Evolutionary conservation across 2,113 vertebrate species (phyloP), one percentile per base, ranked within the genome.

Genomic region (Ceyx margarethae): DNA sequence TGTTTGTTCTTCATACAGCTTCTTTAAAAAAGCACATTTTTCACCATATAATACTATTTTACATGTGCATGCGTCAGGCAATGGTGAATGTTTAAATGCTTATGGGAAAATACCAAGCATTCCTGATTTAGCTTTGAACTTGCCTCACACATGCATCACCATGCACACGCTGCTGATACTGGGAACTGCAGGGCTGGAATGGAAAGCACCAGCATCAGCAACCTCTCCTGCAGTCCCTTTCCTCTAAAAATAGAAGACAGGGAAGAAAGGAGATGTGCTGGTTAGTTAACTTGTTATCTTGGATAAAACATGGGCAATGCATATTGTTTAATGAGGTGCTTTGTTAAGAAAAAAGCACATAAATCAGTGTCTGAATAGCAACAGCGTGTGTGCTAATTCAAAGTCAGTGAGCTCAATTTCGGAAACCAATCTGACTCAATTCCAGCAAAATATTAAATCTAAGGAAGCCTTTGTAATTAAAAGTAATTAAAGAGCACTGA

Each of bases 291-390:
- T 83, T 67, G 51, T 77, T 89, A 72, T 53, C 71, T 87, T 67
- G 51, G 67, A 60, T 77, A 77, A 80, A 85, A 80, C 81, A 74
- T 11, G 60, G 92, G 86, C 78, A 33, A 31, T 87, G 40, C 9
- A 2, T 87, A 91, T 66, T 65, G 79, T 92, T 91, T 92, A 95
- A 95, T 72, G 87, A 93, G 75, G 73, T 91, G 82, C 33, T 91
- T 96, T 64, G 90, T 86, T 92, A 89, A 94, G 90, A 61, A 91
- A 91, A 93, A 94, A 76, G 85, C 66, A 73, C 57, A 79, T 91
- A 94, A 96, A 95, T 93, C 57, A 88, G 19, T 31, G 37, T 69
- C 48, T 89, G 80, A 96, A 65, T 50, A 92, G 75, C 71, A 42
- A 92, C 85, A 42, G 31, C 11, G 0, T 62, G 50, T 54, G 57